Base-by-base conservation (phyloP, 2,797 vertebrate genomes). In the Setipinna tenuifilis region DNA sequence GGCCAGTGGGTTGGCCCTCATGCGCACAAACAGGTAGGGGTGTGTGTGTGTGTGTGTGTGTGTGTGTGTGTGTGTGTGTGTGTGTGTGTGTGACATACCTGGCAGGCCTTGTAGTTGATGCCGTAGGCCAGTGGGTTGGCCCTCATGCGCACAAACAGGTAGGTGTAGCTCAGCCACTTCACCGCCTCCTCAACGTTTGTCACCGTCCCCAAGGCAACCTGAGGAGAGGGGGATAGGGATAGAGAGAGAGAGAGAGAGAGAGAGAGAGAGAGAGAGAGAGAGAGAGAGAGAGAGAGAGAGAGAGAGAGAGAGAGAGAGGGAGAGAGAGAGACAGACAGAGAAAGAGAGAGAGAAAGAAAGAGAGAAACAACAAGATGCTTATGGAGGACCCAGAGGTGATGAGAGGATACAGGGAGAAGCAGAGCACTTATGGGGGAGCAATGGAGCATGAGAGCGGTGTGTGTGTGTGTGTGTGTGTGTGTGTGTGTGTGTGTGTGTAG, bases 121-220 rank as follows among this genome's bases (percentile, higher is more conserved):
- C 98, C 98, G 65, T 99, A 99, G 23, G 87, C 98, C 95, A 99
- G 96, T 81, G 98, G 98, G 94, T 99, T 99, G 94, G 96, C 97
- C 96, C 98, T 97, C 98, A 99, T 98, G 91, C 98, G 97, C 83
- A 99, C 98, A 88, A 98, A 99, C 83, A 99, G 96, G 84, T 99
- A 99, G 65, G 98, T 98, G 91, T 99, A 99, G 94, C 97, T 99
- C 92, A 99, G 95, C 98, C 98, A 99, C 94, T 97, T 99, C 91
- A 99, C 98, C 46, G 97, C 98, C 95, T 99, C 98, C 90, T 99
- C 98, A 91, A 99, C 96, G 21, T 98, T 99, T 90, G 98, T 99
- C 85, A 99, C 97, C 0, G 98, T 99, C 88, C 98, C 98, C 84
- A 99, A 94, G 85, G 98, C 97, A 85, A 99, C 90, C 98, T 99